These are phyloP conservation scores for Scaptomyza flava DNA, from an alignment of 2,888 invertebrate genomes.

Conservation along the genomic window DNA sequence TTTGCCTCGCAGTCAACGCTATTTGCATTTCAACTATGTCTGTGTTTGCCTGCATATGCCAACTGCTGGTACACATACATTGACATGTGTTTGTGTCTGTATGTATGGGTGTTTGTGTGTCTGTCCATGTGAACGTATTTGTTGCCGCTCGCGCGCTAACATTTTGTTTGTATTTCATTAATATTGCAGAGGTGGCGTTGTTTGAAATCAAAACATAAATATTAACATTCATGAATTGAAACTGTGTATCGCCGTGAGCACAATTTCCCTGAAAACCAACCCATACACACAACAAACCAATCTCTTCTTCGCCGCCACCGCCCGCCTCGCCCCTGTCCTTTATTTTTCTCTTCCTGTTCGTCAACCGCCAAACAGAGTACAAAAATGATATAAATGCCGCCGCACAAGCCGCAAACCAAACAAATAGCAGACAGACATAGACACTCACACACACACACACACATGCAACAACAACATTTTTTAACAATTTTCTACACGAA, in stretches of 20 bases:
- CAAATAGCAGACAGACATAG: slow-evolving; percentile 59
- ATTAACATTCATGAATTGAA: slow-evolving; percentile 82
- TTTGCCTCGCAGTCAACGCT: slow-evolving; percentile 62
- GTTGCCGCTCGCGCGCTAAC: slow-evolving; percentile 62
- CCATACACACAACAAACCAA: slow-evolving; percentile 6
- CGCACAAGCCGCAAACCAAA: slow-evolving; percentile 76
- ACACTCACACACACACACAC: slow-evolving; percentile 45
- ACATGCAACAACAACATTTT: slow-evolving; percentile 61
- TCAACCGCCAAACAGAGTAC: slow-evolving; percentile 29
- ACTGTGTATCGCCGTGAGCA: slow-evolving; percentile 76
- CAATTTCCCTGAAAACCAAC: slow-evolving; percentile 53
- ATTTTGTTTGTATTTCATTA: slow-evolving; percentile 82
- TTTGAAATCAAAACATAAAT: slow-evolving; percentile 82
- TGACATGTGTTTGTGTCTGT: slow-evolving; percentile 2
- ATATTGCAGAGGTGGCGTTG: slow-evolving; percentile 81
- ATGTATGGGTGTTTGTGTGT: slow-evolving; percentile 23
- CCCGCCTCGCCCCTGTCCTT: not conserved
- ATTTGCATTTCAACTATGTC: slow-evolving; percentile 79
- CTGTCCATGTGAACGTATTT: slow-evolving; percentile 33
- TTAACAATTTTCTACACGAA: slow-evolving; percentile 37
- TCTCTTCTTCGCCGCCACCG: not conserved
- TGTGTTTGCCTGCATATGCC: slow-evolving; percentile 43
- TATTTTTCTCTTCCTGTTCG: not conserved
- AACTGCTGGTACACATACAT: slow-evolving; percentile 5
- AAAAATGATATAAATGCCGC: slow-evolving; percentile 75